Evolutionary conservation across 2,888 invertebrate species (phyloP).

Genomic region (Euspilapteryx auroguttella): DNA sequence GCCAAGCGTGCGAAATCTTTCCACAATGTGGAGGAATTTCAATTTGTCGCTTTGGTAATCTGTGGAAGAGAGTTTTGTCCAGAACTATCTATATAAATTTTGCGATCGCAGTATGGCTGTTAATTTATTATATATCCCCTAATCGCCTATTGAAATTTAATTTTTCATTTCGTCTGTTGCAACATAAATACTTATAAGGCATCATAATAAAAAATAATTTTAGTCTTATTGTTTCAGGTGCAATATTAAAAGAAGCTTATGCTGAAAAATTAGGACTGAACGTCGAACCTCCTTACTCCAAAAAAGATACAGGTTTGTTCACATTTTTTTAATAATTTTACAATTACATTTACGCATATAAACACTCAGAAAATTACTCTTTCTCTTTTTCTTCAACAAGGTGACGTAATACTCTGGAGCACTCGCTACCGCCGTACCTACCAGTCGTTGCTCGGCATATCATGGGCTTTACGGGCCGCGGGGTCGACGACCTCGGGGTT

Average conservation of each 20-base stretch:
- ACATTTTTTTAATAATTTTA: not conserved
- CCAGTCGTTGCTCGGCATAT: constrained; percentile 83
- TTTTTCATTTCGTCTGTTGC: no score
- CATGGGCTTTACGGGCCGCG: constrained; percentile 69
- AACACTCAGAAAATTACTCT: constrained; percentile 16
- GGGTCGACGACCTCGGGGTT: not conserved
- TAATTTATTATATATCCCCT: no score
- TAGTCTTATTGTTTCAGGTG: constrained; percentile 27
- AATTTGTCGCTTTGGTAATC: no score
- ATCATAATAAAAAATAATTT: no score
- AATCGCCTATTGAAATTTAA: no score
- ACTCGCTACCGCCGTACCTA: constrained; percentile 88
- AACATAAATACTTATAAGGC: no score
- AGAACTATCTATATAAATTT: no score
- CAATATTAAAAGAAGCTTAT: constrained; percentile 39
- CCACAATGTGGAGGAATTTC: no score
- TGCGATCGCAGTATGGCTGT: no score
- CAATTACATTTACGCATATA: not conserved
- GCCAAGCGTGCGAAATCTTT: no score
- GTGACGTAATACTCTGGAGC: constrained; percentile 72
- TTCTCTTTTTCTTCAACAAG: constrained; percentile 11
- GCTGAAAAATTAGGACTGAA: constrained; percentile 32
- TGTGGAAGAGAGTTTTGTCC: no score
- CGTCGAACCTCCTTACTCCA: constrained; percentile 24
- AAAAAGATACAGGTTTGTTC: constrained; percentile 18